Evolutionary conservation across 2,888 invertebrate species (phyloP).

Genomic region (Zhuqinia jingwanae): DNA sequence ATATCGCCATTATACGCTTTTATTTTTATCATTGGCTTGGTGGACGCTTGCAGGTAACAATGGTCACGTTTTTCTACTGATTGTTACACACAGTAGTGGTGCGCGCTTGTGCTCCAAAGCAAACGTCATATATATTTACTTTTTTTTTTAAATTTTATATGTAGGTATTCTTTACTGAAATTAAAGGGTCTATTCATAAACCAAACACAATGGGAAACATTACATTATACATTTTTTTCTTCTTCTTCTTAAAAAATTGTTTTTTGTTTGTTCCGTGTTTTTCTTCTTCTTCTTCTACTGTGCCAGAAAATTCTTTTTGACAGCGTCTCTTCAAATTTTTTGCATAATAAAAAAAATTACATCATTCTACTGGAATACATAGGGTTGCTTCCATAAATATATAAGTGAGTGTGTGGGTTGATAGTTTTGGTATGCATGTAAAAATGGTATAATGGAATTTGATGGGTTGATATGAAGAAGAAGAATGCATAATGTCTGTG

Average conservation of each 20-base stretch:
- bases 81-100: not conserved
- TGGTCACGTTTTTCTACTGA: slow-evolving; percentile 56
- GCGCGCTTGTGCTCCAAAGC: not conserved
- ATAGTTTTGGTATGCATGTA: not conserved
- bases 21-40: not conserved
- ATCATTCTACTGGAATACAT: not conserved
- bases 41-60: slow-evolving; percentile 49
- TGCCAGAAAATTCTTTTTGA: slow-evolving; percentile 37
- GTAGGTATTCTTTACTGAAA: slow-evolving; percentile 44
- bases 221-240: slow-evolving; percentile 1
- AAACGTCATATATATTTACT: slow-evolving; percentile 54
- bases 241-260: not conserved
- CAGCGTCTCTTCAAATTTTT: slow-evolving; percentile 28
- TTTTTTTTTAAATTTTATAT: no score
- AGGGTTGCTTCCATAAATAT: slow-evolving; percentile 8
- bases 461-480: not conserved
- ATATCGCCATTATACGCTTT: slow-evolving; percentile 22
- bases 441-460: not conserved
- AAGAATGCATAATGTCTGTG: slow-evolving; percentile 22
- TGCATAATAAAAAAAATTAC: slow-evolving; percentile 3
- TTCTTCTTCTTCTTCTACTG: not conserved
- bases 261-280: not conserved
- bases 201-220: not conserved
- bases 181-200: slow-evolving; percentile 56
- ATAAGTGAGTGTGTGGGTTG: no score